A percentile compares a stretch with the other conserved stretches of the same genome.
These are phyloP conservation scores for Lates calcarifer DNA, from an alignment of 2,113 vertebrate species.

Conservation along the genomic window DNA sequence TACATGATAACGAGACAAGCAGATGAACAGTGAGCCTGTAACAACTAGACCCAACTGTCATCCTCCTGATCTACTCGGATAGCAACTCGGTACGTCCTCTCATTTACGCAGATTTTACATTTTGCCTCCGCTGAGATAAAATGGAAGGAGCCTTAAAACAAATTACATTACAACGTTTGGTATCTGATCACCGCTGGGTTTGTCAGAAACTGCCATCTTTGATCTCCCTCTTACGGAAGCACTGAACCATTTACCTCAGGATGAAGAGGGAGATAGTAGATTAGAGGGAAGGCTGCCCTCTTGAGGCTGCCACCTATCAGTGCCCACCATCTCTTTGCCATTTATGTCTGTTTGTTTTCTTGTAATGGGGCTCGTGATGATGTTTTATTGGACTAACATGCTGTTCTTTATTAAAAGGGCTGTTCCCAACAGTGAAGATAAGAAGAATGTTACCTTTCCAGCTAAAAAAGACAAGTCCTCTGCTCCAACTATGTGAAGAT, in stretches of 20 bases:
- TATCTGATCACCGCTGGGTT: constrained; percentile 44
- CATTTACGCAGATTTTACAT: constrained; percentile 3
- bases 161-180: constrained; percentile 19
- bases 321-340: background rate
- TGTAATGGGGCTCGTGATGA: background rate
- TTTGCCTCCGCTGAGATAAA: constrained; percentile 37
- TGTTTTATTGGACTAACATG: background rate
- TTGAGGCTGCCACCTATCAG: constrained; percentile 51
- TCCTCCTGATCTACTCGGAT: constrained; percentile 13
- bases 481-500: constrained; percentile 89
- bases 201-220: constrained; percentile 61
- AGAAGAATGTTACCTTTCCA: constrained; percentile 86
- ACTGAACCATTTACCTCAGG: constrained; percentile 19
- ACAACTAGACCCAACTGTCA: constrained; percentile 13
- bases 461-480: constrained; percentile 88
- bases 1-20: constrained; percentile 19
- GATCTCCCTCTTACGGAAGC: constrained; percentile 35
- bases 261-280: constrained; percentile 15
- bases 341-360: background rate
- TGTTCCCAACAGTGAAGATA: background rate
- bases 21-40: constrained; percentile 23
- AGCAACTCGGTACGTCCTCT: background rate
- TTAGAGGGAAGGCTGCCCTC: constrained; percentile 69
- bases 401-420: background rate
- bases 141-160: constrained; percentile 19